phyloP scores from a whole-genome alignment of 1,140 invertebrate species.

The Harlomillsia oculata region DNA sequence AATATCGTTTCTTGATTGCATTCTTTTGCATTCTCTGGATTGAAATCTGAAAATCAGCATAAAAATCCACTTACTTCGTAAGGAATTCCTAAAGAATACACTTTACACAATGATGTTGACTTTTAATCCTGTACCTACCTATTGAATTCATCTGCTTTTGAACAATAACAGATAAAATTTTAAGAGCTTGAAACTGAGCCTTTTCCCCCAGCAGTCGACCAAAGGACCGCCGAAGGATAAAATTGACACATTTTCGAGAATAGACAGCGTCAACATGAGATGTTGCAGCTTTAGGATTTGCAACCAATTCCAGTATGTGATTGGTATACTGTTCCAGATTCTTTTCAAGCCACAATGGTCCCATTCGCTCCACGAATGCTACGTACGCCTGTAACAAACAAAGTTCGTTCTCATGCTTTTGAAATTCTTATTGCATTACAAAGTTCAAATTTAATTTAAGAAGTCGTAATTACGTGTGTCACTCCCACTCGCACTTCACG shows the following conservation, averaged over 20 bases:
- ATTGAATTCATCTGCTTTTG: conserved; percentile 91
- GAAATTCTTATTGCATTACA: background rate
- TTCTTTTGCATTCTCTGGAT: conserved; percentile 73
- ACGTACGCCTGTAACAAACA: conserved; percentile 71
- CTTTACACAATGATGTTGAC: background rate
- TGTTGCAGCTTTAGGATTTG: conserved; percentile 83
- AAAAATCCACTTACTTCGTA: background rate
- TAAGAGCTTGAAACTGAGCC: conserved; percentile 87
- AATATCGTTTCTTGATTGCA: conserved; percentile 81
- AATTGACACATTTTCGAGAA: conserved; percentile 92
- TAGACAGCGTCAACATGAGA: conserved; percentile 96
- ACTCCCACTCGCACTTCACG: conserved; percentile 92
- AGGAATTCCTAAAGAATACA: background rate
- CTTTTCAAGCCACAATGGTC: conserved; percentile 84
- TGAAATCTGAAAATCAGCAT: conserved; percentile 54
- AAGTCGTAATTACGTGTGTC: conserved; percentile 60
- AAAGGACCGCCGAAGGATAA: conserved; percentile 81
- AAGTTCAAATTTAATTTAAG: background rate
- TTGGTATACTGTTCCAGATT: conserved; percentile 74
- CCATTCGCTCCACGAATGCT: conserved; percentile 83
- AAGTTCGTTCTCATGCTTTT: background rate
- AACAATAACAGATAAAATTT: conserved; percentile 85
- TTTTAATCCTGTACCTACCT: conserved; percentile 42
- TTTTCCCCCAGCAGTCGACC: conserved; percentile 92
- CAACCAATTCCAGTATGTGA: conserved; percentile 84